Evolutionary conservation across 2,113 vertebrate species (phyloP).

Genomic region (Oenanthe melanoleuca): DNA sequence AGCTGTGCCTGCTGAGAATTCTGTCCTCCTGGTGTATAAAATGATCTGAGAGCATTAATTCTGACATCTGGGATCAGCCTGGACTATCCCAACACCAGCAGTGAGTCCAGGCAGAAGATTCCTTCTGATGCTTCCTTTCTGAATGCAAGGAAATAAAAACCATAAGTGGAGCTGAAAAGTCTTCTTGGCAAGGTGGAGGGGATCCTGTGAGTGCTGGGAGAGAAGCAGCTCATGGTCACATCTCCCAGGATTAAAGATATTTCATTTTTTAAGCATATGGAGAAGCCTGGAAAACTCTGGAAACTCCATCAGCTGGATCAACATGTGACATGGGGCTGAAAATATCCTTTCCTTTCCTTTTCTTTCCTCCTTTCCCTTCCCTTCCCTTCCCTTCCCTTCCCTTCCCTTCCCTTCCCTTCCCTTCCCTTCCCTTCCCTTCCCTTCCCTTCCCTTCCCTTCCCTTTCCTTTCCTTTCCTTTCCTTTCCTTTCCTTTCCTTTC

Average conservation of each 20-base stretch:
- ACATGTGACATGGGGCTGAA: rapidly evolving
- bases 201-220: background rate
- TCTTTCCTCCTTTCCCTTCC: too few species aligned
- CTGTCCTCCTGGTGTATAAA: background rate
- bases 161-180: background rate
- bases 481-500: too few species aligned
- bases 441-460: too few species aligned
- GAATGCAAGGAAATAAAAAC: background rate
- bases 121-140: background rate
- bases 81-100: background rate
- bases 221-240: background rate
- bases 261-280: rapidly evolving
- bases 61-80: background rate
- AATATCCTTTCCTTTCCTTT: too few species aligned
- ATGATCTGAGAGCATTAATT: background rate
- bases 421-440: too few species aligned
- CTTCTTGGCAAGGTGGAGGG: background rate
- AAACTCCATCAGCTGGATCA: background rate
- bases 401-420: too few species aligned
- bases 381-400: rapidly evolving
- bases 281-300: background rate
- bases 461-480: rapidly evolving
- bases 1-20: background rate
- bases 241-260: background rate
- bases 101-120: background rate